phyloP scores from a whole-genome alignment of 2,113 vertebrate genomes.

The Daboia siamensis region DNA sequence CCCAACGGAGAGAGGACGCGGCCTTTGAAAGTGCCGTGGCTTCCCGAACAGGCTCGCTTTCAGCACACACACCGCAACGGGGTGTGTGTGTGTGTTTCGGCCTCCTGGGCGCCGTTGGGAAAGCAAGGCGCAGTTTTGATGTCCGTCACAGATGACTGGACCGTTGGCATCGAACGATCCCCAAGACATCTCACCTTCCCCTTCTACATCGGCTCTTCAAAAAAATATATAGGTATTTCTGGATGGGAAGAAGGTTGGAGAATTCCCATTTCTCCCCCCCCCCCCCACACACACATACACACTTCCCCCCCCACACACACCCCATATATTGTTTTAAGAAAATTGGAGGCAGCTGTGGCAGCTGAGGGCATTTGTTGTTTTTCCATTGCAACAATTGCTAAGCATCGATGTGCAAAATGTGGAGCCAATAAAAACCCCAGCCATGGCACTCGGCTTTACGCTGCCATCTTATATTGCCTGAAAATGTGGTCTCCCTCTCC shows the following conservation, averaged over 20 bases:
- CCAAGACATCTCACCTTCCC: constrained; percentile 4
- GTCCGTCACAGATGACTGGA: constrained; percentile 11
- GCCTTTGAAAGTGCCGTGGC: background rate
- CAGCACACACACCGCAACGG: background rate
- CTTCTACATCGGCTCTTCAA: background rate
- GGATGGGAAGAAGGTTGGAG: background rate
- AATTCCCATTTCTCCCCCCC: constrained; percentile 31
- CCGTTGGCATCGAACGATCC: constrained; percentile 27
- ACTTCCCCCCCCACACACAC: background rate
- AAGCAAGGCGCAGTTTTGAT: background rate
- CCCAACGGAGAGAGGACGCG: background rate
- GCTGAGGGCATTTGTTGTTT: constrained; percentile 50
- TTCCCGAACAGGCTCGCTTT: background rate
- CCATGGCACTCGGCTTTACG: background rate
- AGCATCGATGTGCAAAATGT: constrained; percentile 30
- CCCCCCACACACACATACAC: background rate
- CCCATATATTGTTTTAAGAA: constrained; percentile 55
- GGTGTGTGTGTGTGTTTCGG: background rate
- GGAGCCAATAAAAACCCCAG: constrained; percentile 24
- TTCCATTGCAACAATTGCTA: constrained; percentile 49
- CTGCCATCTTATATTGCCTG: constrained; percentile 16
- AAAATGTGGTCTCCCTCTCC: background rate
- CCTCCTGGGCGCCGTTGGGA: background rate
- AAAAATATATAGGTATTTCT: background rate
- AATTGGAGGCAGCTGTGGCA: constrained; percentile 54